These are phyloP conservation scores for Himalopsyche anomala DNA, from an alignment of 2,888 invertebrate genomes.

Conservation along the genomic window DNA sequence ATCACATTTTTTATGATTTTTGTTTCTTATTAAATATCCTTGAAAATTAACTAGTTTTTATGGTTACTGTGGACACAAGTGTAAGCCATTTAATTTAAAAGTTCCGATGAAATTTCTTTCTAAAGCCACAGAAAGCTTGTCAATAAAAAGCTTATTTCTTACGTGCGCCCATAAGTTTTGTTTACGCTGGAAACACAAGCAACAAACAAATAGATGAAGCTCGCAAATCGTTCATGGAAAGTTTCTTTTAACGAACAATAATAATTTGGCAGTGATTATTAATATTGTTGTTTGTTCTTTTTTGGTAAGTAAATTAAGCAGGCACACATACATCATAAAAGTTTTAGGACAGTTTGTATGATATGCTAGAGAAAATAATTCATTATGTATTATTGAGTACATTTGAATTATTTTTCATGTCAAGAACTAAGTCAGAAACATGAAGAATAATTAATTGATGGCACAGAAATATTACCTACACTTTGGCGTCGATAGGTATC, in stretches of 20 bases:
- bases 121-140: slow-evolving; percentile 15
- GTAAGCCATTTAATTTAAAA: slow-evolving; percentile 30
- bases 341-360: too few relatives aligned
- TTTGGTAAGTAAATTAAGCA: too few relatives aligned
- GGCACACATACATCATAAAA: too few relatives aligned
- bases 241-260: neutral
- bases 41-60: neutral
- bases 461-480: too few relatives aligned
- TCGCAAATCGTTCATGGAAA: neutral
- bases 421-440: too few relatives aligned
- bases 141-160: slow-evolving; percentile 19
- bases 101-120: slow-evolving; percentile 10
- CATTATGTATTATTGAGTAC: too few relatives aligned
- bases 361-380: too few relatives aligned
- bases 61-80: neutral
- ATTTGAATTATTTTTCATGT: too few relatives aligned
- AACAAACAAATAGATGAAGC: slow-evolving; percentile 2
- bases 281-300: too few relatives aligned
- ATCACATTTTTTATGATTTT: neutral
- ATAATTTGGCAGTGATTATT: too few relatives aligned
- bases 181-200: neutral
- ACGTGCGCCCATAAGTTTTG: neutral
- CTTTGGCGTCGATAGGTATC: too few relatives aligned
- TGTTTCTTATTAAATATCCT: neutral
- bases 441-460: too few relatives aligned